Evolutionary conservation across 2,113 vertebrate species (phyloP), one percentile per base, ranked within the genome.

Genomic region (Oncorhynchus masou): DNA sequence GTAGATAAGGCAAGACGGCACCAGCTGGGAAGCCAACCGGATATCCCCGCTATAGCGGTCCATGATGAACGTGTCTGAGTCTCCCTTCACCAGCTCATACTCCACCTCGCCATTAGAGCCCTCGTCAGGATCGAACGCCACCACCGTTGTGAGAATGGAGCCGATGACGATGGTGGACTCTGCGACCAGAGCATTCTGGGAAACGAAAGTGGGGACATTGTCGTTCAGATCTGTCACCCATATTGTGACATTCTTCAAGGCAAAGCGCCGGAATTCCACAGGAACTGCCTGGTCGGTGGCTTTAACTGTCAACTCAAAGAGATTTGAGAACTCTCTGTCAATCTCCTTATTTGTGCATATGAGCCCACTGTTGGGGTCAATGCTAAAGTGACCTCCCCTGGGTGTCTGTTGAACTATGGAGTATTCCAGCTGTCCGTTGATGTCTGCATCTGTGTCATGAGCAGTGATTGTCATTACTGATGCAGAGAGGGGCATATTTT

Each of bases 201-300:
- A 97, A 1, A 98, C 5, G 2, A 99, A 99, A n/a, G 91, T 80
- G 0, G 98, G 98, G 0, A 96, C 88, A 0, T 99, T 99, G 84
- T 99, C 98, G 1, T 99, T 99, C 75, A 95, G 92, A 77, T 99
- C 98, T 0, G 96, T 98, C 16, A 99, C 95, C 93, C 98, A 92
- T 76, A 99, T 90, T 5, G 98, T 99, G 73, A 99, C 94, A 0
- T 99, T 99, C 87, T 99, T 99, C 78, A 99, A 85, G 68, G 97
- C 97, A 68, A 91, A 96, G 2, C 95, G 92, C 1, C 98, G 92
- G 65, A 94, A 96, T 84, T 99, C 97, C n/a, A 94, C 79, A 0
- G 97, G 98, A 64, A 99, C 94, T 0, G 98, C 97, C 79, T 96
- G 96, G 75, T 99, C 98, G 0, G 91, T 96, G 84, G 97, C 98